Evolutionary conservation across 2,797 vertebrate species (phyloP).

Genomic region (Smutsia gigantea): DNA sequence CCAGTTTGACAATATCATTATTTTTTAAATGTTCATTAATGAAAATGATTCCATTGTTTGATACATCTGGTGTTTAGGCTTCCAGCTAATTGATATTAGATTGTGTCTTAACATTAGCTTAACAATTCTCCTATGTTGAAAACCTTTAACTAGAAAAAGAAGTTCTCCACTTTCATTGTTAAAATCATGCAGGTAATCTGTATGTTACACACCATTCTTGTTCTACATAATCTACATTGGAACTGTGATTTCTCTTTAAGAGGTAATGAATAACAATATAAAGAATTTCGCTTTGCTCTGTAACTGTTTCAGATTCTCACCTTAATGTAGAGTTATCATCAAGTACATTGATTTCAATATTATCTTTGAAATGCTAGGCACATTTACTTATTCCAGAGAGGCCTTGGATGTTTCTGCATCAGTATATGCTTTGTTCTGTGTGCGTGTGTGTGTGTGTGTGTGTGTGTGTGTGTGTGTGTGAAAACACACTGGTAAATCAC

Average conservation of each 20-base stretch:
- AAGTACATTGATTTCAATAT: not conserved
- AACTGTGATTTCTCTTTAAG: not conserved
- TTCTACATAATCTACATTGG: not conserved
- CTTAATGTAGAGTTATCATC: not conserved
- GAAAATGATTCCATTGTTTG: not conserved
- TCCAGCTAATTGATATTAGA: not conserved
- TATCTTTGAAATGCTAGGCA: not conserved
- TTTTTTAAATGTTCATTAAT: not conserved
- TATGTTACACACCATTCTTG: not conserved
- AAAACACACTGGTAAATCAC: not conserved
- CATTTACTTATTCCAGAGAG: not conserved
- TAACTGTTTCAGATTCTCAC: not conserved
- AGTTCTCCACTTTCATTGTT: not conserved
- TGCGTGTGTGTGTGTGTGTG: rapidly evolving
- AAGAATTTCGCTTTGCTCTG: not conserved
- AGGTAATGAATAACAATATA: not conserved
- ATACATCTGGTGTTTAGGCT: not conserved
- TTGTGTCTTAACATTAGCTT: not conserved
- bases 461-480: rapidly evolving
- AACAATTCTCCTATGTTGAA: not conserved
- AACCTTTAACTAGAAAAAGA: not conserved
- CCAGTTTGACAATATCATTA: not conserved
- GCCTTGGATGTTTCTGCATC: not conserved
- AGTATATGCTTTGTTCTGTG: not conserved
- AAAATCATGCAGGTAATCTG: no score